Evolutionary conservation across 2,797 vertebrate species (phyloP).

Genomic region (Triplophysa bombifrons): DNA sequence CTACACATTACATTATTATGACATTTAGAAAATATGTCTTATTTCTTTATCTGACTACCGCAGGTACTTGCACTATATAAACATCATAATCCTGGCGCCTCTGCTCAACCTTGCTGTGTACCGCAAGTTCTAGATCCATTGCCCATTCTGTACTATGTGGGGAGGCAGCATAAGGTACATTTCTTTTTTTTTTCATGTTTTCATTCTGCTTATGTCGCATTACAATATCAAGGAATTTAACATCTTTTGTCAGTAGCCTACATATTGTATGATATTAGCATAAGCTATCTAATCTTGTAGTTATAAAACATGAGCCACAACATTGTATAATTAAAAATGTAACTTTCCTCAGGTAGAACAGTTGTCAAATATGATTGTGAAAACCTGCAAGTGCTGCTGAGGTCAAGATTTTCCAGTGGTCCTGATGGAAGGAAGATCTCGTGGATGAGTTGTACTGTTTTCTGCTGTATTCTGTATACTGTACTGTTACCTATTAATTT

Average conservation of each 20-base stretch:
- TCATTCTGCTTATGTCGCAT: background rate
- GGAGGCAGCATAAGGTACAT: constrained; percentile 82
- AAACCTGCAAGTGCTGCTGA: constrained; percentile 91
- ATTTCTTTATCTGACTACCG: constrained; percentile 15
- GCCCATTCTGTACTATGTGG: constrained; percentile 90
- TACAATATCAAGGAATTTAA: background rate
- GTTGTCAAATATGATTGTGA: constrained; percentile 92
- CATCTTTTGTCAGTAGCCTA: background rate
- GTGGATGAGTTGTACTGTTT: background rate
- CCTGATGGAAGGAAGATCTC: background rate
- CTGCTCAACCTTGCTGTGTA: constrained; percentile 90
- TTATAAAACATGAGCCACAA: background rate
- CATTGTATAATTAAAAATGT: constrained; percentile 1
- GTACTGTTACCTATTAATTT: background rate
- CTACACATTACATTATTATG: background rate
- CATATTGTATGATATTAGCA: background rate
- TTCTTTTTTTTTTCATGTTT: background rate
- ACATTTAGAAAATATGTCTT: background rate
- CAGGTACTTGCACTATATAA: constrained; percentile 93
- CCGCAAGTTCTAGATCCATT: constrained; percentile 86
- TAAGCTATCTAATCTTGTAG: background rate
- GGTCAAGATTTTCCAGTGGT: background rate
- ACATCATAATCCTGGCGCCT: constrained; percentile 90
- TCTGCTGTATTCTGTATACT: background rate
- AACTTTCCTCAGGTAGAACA: constrained; percentile 82